These are phyloP conservation scores for Phenganax marumi DNA, from an alignment of 92 coral and sea anemone species.

Conservation along the genomic window DNA sequence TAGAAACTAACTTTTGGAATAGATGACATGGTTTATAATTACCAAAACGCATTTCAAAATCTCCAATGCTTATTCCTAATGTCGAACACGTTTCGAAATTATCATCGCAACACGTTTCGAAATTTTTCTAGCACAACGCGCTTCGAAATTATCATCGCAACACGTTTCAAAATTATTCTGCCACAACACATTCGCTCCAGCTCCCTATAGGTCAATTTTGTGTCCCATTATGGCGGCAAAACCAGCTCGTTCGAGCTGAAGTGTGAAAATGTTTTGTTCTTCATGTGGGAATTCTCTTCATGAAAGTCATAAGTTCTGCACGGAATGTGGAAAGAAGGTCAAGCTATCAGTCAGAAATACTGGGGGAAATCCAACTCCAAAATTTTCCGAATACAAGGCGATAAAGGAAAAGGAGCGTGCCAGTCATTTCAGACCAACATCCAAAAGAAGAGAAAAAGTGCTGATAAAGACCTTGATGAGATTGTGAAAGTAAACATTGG, in stretches of 20 bases:
- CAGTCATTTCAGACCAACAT: slow-evolving; percentile 14
- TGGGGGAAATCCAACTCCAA: background rate
- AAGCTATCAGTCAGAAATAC: background rate
- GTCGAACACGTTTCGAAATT: too few relatives aligned
- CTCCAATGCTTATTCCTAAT: too few relatives aligned
- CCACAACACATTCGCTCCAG: too few relatives aligned
- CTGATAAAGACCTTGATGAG: background rate
- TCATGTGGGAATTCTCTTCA: slow-evolving; percentile 42
- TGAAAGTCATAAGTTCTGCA: slow-evolving; percentile 34
- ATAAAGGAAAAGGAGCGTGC: slow-evolving; percentile 46
- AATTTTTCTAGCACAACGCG: too few relatives aligned
- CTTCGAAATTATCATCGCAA: too few relatives aligned
- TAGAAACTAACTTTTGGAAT: too few relatives aligned
- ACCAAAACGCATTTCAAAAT: too few relatives aligned
- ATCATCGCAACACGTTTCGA: too few relatives aligned
- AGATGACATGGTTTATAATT: too few relatives aligned
- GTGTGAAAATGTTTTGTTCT: slow-evolving; percentile 32
- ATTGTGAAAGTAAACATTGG: background rate
- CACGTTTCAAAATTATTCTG: too few relatives aligned
- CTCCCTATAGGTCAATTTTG: too few relatives aligned
- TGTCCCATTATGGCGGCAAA: background rate
- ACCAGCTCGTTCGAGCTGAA: background rate
- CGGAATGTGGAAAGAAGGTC: slow-evolving; percentile 17
- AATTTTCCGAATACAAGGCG: slow-evolving; percentile 37
- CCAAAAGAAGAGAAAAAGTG: background rate